Base-by-base conservation (phyloP, 2,797 vertebrate species). In the Hipposideros larvatus region DNA sequence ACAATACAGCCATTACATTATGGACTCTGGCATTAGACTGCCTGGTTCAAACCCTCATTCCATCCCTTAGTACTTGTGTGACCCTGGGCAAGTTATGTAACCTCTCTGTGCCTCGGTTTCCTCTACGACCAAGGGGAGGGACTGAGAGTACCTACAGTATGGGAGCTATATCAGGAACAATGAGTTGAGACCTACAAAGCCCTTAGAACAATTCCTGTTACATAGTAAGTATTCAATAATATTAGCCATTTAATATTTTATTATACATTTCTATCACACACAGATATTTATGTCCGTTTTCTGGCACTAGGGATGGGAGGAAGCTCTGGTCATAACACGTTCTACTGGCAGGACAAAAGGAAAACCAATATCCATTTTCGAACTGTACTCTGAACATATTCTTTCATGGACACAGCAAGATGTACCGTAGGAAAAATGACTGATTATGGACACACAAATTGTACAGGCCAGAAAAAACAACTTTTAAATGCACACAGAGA, bases 241-340 rank as follows among this genome's bases (percentile, higher is more conserved):
- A 48, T 70, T 61, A 84, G 11, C 71, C 37, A 59, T 16, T 94
- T 74, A 51, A 63, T 84, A 70, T 90, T 87, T 91, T 77, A 68
- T 83, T 65, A 51, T 41, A 53, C 22, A 37, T 79, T 43, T 87
- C 22, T 59, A 51, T 46, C 82, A 73, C 26, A 37, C 28, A 61
- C 1, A 73, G 41, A 22, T 65, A 74, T 65, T 43, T 63, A n/a
- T 22, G 22, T 65, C 59, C 6, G 41, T 46, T 66, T 93, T 59
- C 19, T 85, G 53, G 48, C 77, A n/a, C 46, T 41, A 80, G 59
- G 91, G 21, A 80, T 11, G 7, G 41, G 11, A 93, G 28, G 37
- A 8, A 68, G 66, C 41, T 71, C 4, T 70, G 65, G 11, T 63
- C 43, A 71, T 14, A 80, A 24, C 75, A n/a, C 9, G 28, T 63